Evolutionary conservation across 1,140 invertebrate species (phyloP).

Genomic region (Dreissena rostriformis): DNA sequence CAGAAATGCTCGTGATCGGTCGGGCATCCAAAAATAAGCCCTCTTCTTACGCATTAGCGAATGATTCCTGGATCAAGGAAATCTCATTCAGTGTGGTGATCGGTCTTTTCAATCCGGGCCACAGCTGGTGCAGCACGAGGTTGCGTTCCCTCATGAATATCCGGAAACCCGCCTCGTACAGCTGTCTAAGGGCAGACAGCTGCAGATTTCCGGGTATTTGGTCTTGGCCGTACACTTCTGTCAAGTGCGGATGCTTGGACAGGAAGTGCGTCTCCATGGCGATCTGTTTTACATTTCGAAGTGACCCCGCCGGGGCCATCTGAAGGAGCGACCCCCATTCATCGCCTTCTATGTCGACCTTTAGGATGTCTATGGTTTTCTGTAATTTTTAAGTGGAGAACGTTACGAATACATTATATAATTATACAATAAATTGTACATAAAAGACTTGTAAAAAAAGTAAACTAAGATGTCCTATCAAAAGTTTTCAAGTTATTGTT

Average conservation of each 20-base stretch:
- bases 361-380: slow-evolving; percentile 56
- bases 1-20: too few species aligned
- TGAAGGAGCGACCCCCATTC: slow-evolving; percentile 55
- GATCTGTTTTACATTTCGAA: slow-evolving; percentile 53
- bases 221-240: background rate
- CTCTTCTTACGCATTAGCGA: too few species aligned
- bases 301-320: slow-evolving; percentile 48
- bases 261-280: slow-evolving; percentile 44
- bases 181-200: background rate
- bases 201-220: background rate
- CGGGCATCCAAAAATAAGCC: too few species aligned
- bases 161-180: slow-evolving; percentile 28
- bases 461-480: too few species aligned
- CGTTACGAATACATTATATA: too few species aligned
- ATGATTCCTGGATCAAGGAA: background rate
- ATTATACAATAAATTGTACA: too few species aligned
- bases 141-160: slow-evolving; percentile 33
- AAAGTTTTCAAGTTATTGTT: too few species aligned
- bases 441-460: too few species aligned
- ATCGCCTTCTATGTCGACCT: slow-evolving; percentile 60
- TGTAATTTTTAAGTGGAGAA: background rate
- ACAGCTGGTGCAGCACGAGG: background rate
- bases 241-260: background rate
- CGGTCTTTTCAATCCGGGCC: background rate
- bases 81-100: slow-evolving; percentile 20